Base-by-base conservation (phyloP, 2,888 invertebrate species). In the Morinoia aosen region DNA sequence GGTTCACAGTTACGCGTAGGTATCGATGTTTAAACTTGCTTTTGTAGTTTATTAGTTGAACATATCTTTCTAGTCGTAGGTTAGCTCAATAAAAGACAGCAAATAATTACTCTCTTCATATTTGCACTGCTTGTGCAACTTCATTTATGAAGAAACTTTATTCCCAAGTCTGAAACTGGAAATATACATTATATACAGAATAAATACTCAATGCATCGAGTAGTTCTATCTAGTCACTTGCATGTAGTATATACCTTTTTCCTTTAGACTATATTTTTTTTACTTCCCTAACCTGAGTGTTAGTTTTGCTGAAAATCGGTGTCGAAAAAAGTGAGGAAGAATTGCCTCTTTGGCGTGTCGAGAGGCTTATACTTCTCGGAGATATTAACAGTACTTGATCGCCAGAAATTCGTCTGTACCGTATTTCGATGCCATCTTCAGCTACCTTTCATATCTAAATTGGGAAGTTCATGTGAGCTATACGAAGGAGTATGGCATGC, bases 51-150 rank as follows among this genome's bases (percentile, higher is more conserved):
- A 93, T 56, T 93, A 93, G 93, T 93, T 19, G 93, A 90, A 93
- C 93, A 93, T 93, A 93, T 93, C 93, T 93, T 48, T 93, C 93
- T 93, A 93, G 93, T 93, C 93, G 93, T 93, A 93, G 93, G 16
- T 93, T 93, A 93, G 93, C 25, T 93, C 91, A 57, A n/a, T 16
- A 93, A 93, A 93, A 93, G 93, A 93, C 93, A 93, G 93, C 57
- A 90, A 48, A 90, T 76, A 48, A 93, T 93, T 93, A 57, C 39
- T n/a, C 33, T 93, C 8, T 48, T 48, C 57, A 57, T 33, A 48
- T 8, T 93, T 11, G 12, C 33, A 93, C 25, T 57, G 57, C 57
- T 33, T 57, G 57, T 76, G 33, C 25, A 76, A 76, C 33, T 76
- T 76, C 16, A 61, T 61, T 10, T 76, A 33, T 25, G 76, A 16